Evolutionary conservation across 1,140 invertebrate species (phyloP).

Genomic region (Pararge aegeria): DNA sequence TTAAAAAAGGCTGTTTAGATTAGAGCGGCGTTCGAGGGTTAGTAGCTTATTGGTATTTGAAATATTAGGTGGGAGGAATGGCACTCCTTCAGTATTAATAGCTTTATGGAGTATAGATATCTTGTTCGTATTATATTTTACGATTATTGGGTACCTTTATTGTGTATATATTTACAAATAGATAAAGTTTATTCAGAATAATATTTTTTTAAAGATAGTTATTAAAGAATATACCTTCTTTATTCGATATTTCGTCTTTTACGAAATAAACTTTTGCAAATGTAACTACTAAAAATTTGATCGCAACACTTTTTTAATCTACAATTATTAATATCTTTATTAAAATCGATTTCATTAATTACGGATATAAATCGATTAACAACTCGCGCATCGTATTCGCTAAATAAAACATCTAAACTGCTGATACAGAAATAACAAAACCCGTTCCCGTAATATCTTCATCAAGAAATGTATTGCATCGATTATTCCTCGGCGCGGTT

Average conservation of each 20-base stretch:
- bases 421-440: conserved; percentile 63
- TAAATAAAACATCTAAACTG: conserved; percentile 36
- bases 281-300: neutral
- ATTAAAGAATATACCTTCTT: too few species aligned
- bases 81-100: conserved; percentile 50
- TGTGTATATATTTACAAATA: neutral
- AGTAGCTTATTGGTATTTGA: conserved; percentile 68
- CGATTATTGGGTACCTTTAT: neutral
- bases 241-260: neutral
- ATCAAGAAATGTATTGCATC: conserved; percentile 70
- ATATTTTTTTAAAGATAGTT: too few species aligned
- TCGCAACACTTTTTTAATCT: neutral
- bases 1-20: conserved; percentile 78
- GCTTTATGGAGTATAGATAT: conserved; percentile 27
- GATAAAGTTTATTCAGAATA: neutral
- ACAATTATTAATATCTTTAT: conserved; percentile 16
- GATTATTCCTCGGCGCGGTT: conserved; percentile 46
- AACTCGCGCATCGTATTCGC: conserved; percentile 27
- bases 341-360: conserved; percentile 24
- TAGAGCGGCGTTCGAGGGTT: conserved; percentile 60
- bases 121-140: conserved; percentile 12
- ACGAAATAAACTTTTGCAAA: neutral
- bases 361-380: conserved; percentile 32
- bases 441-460: conserved; percentile 66
- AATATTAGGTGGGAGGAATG: conserved; percentile 67